Base-by-base conservation (phyloP, 2,888 invertebrate species). In the Lissonota sp. region DNA sequence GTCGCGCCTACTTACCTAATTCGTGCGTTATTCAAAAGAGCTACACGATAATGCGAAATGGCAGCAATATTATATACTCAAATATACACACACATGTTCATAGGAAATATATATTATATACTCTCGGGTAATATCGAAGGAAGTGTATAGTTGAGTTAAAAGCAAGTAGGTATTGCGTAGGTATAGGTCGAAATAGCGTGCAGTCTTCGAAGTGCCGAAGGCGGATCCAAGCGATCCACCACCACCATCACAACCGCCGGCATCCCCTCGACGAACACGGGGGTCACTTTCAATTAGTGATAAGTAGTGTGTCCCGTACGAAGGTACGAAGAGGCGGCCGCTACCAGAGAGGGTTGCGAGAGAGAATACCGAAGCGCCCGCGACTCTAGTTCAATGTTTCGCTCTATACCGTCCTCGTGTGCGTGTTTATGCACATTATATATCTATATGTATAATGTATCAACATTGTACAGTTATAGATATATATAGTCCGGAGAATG, bases 281-380 rank as follows among this genome's bases (percentile, higher is more conserved):
- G 26, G 26, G 78, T 82, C 78, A 74, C 78, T 78, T 82, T 82
- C 78, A 82, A 82, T 82, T 82, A 82, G 81, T 16, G 81, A 82
- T 82, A 82, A 82, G 81, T 82, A 82, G 81, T 75, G 78, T 74
- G 78, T 78, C 78, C 71, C 78, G 62, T 73, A 77, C 67, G 75
- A 75, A 67, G 81, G 62, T 73, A 77, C 67, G 75, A 75, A 67
- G 81, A 58, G 70, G 75, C 58, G 75, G 58, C 37, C 46, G 51
- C 39, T n/a, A 6, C 10, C 49, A 12, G 14, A 51, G 44, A 42
- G 51, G 67, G 58, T 60, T 67, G 51, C 74, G 67, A 12, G 53
- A 14, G 53, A 53, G 74, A 74, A 66, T 75, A 66, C 74, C 60
- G 26, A 26, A 26, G 26, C 26, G 58, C 46, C 6, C 71, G 74